These are phyloP conservation scores for Empis stercorea DNA, from an alignment of 2,888 invertebrate genomes.

Conservation along the genomic window DNA sequence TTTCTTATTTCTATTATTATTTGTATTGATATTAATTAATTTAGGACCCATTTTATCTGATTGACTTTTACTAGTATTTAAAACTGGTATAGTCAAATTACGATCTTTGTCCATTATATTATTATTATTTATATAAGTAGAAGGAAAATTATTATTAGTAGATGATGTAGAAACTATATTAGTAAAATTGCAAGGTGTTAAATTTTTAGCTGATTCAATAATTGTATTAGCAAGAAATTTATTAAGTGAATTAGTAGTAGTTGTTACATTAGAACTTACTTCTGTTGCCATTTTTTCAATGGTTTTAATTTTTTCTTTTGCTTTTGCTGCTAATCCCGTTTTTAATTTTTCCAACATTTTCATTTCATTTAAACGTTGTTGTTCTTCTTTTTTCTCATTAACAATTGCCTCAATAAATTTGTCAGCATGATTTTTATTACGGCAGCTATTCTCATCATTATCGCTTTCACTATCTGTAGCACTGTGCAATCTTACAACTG, in stretches of 20 bases:
- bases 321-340: slow-evolving; percentile 54
- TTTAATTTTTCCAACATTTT: slow-evolving; percentile 52
- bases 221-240: slow-evolving; percentile 31
- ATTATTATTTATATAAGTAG: background rate
- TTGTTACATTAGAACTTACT: slow-evolving; percentile 17
- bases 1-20: too few species aligned
- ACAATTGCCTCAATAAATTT: slow-evolving; percentile 42
- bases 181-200: background rate
- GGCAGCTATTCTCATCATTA: slow-evolving; percentile 19
- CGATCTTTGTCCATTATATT: slow-evolving; percentile 6
- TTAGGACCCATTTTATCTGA: too few species aligned
- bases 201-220: background rate
- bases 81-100: slow-evolving; percentile 13
- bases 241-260: slow-evolving; percentile 32
- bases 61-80: too few species aligned
- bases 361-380: slow-evolving; percentile 43
- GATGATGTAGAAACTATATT: slow-evolving; percentile 1
- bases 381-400: background rate
- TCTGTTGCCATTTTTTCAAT: slow-evolving; percentile 40
- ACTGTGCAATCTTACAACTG: slow-evolving; percentile 45
- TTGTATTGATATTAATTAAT: too few species aligned
- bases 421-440: slow-evolving; percentile 30
- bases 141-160: background rate
- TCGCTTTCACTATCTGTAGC: slow-evolving; percentile 47
- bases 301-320: slow-evolving; percentile 46